Evolutionary conservation across 2,797 vertebrate genomes (phyloP).

Genomic region (Brachymystax lenok): DNA sequence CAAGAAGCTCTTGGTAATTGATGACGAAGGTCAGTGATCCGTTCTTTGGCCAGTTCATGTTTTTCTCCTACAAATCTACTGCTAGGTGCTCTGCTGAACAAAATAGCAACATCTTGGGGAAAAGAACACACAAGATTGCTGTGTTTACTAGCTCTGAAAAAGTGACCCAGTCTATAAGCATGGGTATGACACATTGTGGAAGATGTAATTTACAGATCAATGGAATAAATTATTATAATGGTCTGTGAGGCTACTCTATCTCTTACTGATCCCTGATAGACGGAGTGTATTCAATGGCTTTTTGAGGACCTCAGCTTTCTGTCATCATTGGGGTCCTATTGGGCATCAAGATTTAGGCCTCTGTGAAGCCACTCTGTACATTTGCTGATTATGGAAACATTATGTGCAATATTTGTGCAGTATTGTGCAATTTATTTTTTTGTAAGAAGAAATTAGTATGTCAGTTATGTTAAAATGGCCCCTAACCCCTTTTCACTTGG

Average conservation of each 20-base stretch:
- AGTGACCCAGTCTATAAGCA: conserved; percentile 2
- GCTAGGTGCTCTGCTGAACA: conserved; percentile 2
- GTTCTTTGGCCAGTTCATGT: conserved; percentile 18
- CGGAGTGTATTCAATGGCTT: background rate
- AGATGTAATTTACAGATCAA: conserved; percentile 12
- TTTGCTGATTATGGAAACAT: background rate
- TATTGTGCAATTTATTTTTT: background rate
- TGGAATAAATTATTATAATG: background rate
- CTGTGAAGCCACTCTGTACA: background rate
- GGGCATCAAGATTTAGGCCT: background rate
- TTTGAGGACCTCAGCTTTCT: background rate
- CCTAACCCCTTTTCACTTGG: background rate
- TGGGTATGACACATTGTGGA: conserved; percentile 16
- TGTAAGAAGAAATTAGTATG: background rate
- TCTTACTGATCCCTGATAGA: background rate
- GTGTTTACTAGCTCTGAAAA: conserved; percentile 10
- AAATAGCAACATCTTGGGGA: background rate
- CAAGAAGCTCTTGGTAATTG: conserved; percentile 29
- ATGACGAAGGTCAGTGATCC: conserved; percentile 36
- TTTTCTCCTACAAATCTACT: conserved; percentile 22
- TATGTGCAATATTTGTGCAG: background rate
- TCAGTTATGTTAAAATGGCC: background rate
- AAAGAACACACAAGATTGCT: conserved; percentile 22
- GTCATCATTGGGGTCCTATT: background rate
- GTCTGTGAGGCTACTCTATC: background rate